Evolutionary conservation across 1,140 invertebrate genomes (phyloP), one percentile per base, ranked within the genome.

Genomic region (Calephelis nemesis): DNA sequence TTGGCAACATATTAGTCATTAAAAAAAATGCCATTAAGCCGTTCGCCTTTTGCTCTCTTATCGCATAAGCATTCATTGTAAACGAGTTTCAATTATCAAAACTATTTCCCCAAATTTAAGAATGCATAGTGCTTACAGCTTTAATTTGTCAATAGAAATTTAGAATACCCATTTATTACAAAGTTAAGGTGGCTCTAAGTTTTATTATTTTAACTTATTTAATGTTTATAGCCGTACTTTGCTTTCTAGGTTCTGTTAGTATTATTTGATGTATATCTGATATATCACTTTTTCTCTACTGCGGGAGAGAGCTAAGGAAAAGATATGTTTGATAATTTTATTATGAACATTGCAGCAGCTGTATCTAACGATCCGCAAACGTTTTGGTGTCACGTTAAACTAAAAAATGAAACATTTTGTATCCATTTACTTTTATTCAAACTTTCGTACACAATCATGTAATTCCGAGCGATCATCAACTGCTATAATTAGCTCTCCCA

Each of bases 321-420:
- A 10, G 30, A 39, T n/a, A 58, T 58, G 13, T 58, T 58, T 52
- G 50, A 52, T 52, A 7, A n/a, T 52, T 52, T n/a, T 19, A 52
- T 52, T 52, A 52, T 6, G n/a, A 58, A 58, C 12, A 65, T 65
- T 40, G 48, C 50, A 40, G 40, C 8, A 49, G 30, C 15, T 39
- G 49, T 65, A 12, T 49, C n/a, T 65, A 65, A 54, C 11, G 39
- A 47, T 40, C 64, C 64, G 7, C 39, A 40, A 52, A 47, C 47
- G 9, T 65, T 65, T 52, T 65, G 64, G 64, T 11, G 15, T 9
- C 52, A 65, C 39, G 40, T 52, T 11, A 65, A 65, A 65, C 30
- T 19, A 50, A 65, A 54, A 52, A 65, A 65, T 11, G 9, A 39
- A 5, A 30, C 11, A 13, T 42, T 54, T 52, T 15, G 4, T 65